Conservation (phyloP, 1,140 invertebrate genomes). For the Potamilus streckersoni region DNA sequence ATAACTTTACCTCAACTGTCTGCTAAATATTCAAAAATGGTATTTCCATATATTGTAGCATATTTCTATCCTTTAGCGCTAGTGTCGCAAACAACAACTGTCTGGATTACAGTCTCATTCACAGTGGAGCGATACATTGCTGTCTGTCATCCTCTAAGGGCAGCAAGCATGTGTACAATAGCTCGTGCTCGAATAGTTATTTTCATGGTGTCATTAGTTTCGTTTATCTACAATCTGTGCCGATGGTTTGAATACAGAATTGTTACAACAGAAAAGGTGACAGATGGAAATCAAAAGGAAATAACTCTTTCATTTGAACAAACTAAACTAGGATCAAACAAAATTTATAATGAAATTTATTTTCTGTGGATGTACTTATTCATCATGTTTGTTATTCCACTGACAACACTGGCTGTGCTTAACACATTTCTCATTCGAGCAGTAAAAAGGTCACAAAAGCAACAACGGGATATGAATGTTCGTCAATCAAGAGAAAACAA, state of each 20-base stretch:
- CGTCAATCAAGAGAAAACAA: conserved; percentile 65
- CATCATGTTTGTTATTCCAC: conserved; percentile 92
- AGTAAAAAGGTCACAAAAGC: conserved; percentile 59
- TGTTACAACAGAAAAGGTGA: conserved; percentile 44
- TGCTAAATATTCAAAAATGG: conserved; percentile 77
- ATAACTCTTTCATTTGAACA: conserved; percentile 73
- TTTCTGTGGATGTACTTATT: conserved; percentile 93
- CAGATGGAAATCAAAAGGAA: conserved; percentile 20
- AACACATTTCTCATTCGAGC: conserved; percentile 87
- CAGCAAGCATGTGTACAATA: conserved; percentile 90
- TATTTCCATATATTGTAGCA: conserved; percentile 84
- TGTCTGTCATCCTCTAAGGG: conserved; percentile 92
- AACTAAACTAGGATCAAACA: conserved; percentile 78
- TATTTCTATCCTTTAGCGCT: conserved; percentile 88
- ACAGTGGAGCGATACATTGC: conserved; percentile 96
- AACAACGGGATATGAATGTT: conserved; percentile 62
- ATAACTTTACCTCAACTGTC: conserved; percentile 77
- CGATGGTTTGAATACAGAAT: conserved; percentile 70
- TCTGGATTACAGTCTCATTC: conserved; percentile 95
- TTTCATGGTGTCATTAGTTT: conserved; percentile 82
- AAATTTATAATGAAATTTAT: conserved; percentile 82
- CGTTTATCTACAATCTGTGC: conserved; percentile 89
- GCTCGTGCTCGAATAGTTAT: conserved; percentile 88
- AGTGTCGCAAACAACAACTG: conserved; percentile 89
- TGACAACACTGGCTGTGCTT: conserved; percentile 84